phyloP scores from a whole-genome alignment of 1,140 invertebrate species.

The Drosophila murphyi region DNA sequence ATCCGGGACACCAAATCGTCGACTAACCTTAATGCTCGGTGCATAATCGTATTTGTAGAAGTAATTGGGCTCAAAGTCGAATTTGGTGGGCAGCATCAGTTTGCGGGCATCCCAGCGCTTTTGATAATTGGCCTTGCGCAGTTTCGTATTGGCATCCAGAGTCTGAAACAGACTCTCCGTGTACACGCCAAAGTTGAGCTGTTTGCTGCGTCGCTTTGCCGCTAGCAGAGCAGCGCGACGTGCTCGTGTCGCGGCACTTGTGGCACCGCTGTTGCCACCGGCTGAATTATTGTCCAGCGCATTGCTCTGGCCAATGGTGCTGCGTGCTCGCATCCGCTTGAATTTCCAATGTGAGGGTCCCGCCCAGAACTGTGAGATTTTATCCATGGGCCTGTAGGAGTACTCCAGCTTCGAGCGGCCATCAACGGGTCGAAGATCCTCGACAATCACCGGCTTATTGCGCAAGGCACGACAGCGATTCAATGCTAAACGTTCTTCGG shows the following conservation, averaged over 20 bases:
- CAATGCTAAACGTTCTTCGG: constrained; percentile 70
- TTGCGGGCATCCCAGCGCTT: constrained; percentile 83
- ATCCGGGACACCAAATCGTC: constrained; percentile 43
- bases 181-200: constrained; percentile 55
- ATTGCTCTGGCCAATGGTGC: constrained; percentile 45
- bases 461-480: constrained; percentile 71
- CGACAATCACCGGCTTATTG: constrained; percentile 66
- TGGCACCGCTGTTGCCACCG: background rate
- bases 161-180: constrained; percentile 61
- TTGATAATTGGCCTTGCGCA: constrained; percentile 72
- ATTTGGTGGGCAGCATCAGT: constrained; percentile 73
- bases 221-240: constrained; percentile 27
- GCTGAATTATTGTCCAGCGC: background rate
- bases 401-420: constrained; percentile 75
- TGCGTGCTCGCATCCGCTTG: constrained; percentile 55
- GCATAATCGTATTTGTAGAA: constrained; percentile 66
- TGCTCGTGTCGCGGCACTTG: constrained; percentile 12
- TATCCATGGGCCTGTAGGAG: constrained; percentile 81
- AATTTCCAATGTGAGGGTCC: constrained; percentile 84
- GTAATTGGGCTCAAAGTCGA: constrained; percentile 57
- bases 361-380: constrained; percentile 84
- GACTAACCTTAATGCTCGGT: constrained; percentile 61
- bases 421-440: constrained; percentile 79
- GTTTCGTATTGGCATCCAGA: constrained; percentile 60
- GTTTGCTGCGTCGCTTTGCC: constrained; percentile 48